Evolutionary conservation across 2,888 invertebrate species (phyloP), one percentile per base, ranked within the genome.

Genomic region (Plagodis pulveraria): DNA sequence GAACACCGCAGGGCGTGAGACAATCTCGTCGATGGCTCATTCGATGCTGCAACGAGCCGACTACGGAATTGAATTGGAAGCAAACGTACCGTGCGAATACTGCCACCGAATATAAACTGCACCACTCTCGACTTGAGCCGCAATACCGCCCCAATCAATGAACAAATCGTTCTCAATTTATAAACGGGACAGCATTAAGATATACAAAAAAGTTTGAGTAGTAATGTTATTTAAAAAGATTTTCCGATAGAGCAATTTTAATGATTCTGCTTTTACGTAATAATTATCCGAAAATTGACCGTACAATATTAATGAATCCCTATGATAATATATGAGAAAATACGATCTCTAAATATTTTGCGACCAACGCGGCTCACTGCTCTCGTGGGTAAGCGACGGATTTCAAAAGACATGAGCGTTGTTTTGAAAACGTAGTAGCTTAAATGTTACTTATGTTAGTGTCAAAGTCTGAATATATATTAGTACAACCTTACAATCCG

Each of bases 41-140:
- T 90, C 89, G 82, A 76, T 79, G 83, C 84, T 87, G 87, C 87
- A 86, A 86, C 86, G 89, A 89, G 83, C 84, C 87, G 87, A 83
- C 83, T 74, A 81, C 78, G 86, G 87, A 87, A 89, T 90, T 89
- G 87, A 90, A 90, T 91, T 89, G 88, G 84, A 87, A 89, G 85
- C 84, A 91, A 91, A 90, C 89, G 87, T 88, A 81, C 87, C 89
- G 85, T 86, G 81, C 81, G 79, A 78, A 84, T 78, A 84, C 81
- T 81, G 79, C 79, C 86, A 78, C 77, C 84, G 86, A 84, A 87
- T 86, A 86, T 88, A 89, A 87, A 87, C 85, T 79, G 83, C 86
- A 84, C 83, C 82, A 77, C 81, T 85, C 78, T 74, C 78, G 67
- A 81, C 78, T 75, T 77, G 72, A 77, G 74, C 71, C 74, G 71